Evolutionary conservation across 1,140 invertebrate genomes (phyloP), one percentile per base, ranked within the genome.

Genomic region (Pseudomyrmex flavicornis): DNA sequence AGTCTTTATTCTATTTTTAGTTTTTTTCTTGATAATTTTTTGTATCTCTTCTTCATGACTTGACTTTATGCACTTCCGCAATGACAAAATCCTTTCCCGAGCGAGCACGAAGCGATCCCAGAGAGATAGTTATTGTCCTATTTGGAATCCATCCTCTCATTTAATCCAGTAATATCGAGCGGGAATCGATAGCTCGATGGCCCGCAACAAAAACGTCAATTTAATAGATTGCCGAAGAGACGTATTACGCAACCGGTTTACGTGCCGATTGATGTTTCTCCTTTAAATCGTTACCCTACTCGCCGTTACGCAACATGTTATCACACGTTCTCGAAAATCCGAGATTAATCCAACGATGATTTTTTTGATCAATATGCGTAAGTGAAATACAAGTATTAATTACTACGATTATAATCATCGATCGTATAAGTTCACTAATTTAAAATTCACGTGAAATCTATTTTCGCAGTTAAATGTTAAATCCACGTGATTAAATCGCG

Each of bases 181-280:
- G 48, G 2, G 20, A 83, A 83, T 70, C 76, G 65, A 79, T 70
- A 76, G 17, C 52, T 62, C 59, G 50, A 65, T 13, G 17, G 52
- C 10, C 44, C 52, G 61, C 61, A 48, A 83, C 35, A 52, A 77
- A 79, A 79, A 69, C 54, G 68, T 63, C 65, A 80, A 72, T 72
- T 84, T 84, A 72, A 26, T 59, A 79, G 59, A 80, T 63, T 72
- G 50, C 10, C 20, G 7, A 10, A 79, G 65, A 79, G 65, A 59
- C 35, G 5, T 26, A 48, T 80, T 84, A 72, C 50, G 58, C 35
- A 84, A 84, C 10, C 66, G 15, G 52, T 79, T 35, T 84, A 77
- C 46, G 26, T 62, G 50, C 44, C 46, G 63, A 80, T 72, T 61
- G 22, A 82, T 68, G 77, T 54, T 68, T 52, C 61, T 73, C 22